phyloP scores from a whole-genome alignment of 1,140 invertebrate genomes.

The Tetraneura akinire region DNA sequence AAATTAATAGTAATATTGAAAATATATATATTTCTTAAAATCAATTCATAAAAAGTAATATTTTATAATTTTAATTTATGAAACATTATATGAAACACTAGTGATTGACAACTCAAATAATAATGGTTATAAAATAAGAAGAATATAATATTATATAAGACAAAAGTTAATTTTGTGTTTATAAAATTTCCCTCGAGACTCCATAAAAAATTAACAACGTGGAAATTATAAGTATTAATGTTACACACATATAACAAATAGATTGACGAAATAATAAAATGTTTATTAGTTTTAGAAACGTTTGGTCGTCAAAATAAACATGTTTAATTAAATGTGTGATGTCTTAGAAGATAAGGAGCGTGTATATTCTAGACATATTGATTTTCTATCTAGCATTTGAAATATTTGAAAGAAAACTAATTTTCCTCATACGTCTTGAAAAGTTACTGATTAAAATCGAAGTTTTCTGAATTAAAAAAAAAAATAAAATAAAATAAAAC shows the following conservation, averaged over 20 bases:
- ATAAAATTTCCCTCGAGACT: slow-evolving; percentile 6
- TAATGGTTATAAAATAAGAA: background rate
- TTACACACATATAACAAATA: background rate
- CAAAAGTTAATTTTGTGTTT: background rate
- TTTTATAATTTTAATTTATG: background rate
- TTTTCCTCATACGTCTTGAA: background rate
- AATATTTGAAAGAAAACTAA: background rate
- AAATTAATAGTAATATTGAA: too few relatives aligned
- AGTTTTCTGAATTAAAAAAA: background rate
- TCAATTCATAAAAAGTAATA: too few relatives aligned
- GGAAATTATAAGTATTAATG: background rate
- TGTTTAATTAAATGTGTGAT: background rate
- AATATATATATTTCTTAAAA: too few relatives aligned
- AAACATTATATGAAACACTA: background rate
- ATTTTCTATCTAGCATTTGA: background rate
- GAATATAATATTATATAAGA: background rate
- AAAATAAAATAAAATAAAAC: too few relatives aligned
- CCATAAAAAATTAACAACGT: background rate
- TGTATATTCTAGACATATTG: background rate
- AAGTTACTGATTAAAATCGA: slow-evolving; percentile 23
- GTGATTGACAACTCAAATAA: background rate
- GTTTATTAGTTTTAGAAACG: background rate
- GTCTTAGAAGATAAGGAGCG: background rate
- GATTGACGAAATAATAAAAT: slow-evolving; percentile 7
- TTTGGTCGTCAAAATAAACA: background rate